Evolutionary conservation across 2,888 invertebrate genomes (phyloP).

Genomic region (Lasioglossum calceatum): DNA sequence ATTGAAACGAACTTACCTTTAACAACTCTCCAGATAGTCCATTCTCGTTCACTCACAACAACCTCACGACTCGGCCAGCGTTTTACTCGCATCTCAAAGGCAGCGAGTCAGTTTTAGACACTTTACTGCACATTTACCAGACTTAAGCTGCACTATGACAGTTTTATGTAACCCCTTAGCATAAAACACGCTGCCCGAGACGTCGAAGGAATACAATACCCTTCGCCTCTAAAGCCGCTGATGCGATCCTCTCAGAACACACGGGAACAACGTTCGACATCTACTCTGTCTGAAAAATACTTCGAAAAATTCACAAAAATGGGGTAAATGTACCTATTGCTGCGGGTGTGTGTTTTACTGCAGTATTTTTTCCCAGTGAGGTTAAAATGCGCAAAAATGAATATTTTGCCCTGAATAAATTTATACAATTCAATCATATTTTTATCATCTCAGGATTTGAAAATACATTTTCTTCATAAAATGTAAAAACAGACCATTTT

Average conservation of each 20-base stretch:
- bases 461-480: too few relatives aligned
- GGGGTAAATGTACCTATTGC: too few relatives aligned
- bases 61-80: neutral
- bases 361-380: too few relatives aligned
- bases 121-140: constrained; percentile 4
- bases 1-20: neutral
- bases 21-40: neutral
- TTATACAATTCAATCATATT: too few relatives aligned
- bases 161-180: constrained; percentile 2
- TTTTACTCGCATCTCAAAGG: neutral
- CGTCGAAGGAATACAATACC: neutral
- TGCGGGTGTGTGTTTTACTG: too few relatives aligned
- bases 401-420: too few relatives aligned
- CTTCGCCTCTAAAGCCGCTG: neutral
- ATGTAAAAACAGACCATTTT: too few relatives aligned
- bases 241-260: neutral
- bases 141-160: neutral
- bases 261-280: neutral
- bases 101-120: neutral
- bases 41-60: neutral
- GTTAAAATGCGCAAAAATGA: too few relatives aligned
- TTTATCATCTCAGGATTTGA: too few relatives aligned
- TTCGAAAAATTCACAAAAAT: neutral
- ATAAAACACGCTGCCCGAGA: neutral
- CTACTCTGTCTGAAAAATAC: neutral